Conservation (phyloP, 2,888 invertebrate genomes). For the Siphonodentalium dalli region DNA sequence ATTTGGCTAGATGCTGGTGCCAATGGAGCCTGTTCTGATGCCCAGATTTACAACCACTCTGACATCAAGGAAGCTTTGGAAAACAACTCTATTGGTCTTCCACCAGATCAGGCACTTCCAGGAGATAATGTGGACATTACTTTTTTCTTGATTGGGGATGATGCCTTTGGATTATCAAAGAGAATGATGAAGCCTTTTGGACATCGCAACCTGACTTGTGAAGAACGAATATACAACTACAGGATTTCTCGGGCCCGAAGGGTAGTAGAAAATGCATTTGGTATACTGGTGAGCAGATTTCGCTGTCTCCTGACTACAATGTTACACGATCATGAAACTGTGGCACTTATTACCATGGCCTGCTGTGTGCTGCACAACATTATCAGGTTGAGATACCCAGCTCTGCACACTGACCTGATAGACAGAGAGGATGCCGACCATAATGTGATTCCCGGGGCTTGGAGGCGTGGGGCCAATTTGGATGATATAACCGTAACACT, state of each 20-base stretch:
- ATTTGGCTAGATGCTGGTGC: constrained; percentile 28
- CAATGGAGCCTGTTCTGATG: constrained; percentile 21
- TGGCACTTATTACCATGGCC: too few species aligned
- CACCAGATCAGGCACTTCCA: constrained; percentile 24
- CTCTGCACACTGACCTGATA: too few species aligned
- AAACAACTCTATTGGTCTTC: constrained; percentile 23
- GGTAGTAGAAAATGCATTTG: too few species aligned
- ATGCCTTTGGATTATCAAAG: constrained; percentile 32
- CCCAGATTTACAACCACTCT: constrained; percentile 26
- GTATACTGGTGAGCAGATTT: too few species aligned
- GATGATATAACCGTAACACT: too few species aligned
- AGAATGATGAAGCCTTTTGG: constrained; percentile 36
- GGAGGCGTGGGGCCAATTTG: too few species aligned
- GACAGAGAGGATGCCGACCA: too few species aligned
- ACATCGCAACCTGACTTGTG: constrained; percentile 15
- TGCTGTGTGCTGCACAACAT: too few species aligned
- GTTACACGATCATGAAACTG: too few species aligned
- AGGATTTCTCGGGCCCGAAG: constrained; percentile 28
- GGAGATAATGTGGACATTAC: constrained; percentile 29
- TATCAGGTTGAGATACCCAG: too few species aligned
- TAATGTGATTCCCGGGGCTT: too few species aligned
- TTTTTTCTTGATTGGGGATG: constrained; percentile 32
- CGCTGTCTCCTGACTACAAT: too few species aligned
- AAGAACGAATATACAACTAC: constrained; percentile 34
- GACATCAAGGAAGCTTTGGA: constrained; percentile 21